These are phyloP conservation scores for Siderastrea siderea DNA, from an alignment of 92 coral and sea anemone genomes.

Conservation along the genomic window DNA sequence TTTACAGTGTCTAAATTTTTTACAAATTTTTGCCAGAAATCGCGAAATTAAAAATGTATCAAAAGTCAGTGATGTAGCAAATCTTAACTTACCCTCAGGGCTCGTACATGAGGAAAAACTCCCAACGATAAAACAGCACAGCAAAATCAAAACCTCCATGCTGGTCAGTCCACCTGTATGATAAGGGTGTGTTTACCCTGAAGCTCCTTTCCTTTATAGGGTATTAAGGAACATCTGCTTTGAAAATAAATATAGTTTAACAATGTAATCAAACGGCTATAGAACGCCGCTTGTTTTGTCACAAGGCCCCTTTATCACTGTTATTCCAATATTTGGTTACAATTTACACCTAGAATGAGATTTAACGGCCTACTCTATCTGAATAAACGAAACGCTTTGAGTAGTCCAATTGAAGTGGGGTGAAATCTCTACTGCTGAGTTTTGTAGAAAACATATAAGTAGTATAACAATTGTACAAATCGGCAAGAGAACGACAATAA, in stretches of 20 bases:
- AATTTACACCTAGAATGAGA: neutral
- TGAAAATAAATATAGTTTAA: neutral
- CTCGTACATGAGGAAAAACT: neutral
- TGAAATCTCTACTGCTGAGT: no score
- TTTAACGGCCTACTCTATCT: neutral
- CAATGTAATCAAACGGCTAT: neutral
- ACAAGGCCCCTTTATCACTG: neutral
- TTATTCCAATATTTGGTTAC: neutral
- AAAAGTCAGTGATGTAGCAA: no score
- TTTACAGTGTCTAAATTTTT: no score
- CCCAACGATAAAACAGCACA: neutral
- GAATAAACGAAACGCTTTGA: no score
- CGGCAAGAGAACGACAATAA: no score
- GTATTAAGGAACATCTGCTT: neutral
- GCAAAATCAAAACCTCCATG: neutral
- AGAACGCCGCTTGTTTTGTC: neutral
- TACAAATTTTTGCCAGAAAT: no score
- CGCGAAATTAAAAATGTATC: no score
- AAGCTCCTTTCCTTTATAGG: neutral
- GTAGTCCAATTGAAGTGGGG: no score
- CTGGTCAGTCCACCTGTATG: neutral
- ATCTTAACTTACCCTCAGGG: constrained; percentile 1
- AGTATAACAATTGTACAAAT: no score
- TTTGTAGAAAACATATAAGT: no score
- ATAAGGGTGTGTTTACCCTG: neutral